These are phyloP conservation scores for Notolabrus celidotus DNA, from an alignment of 2,797 vertebrate genomes.

Conservation along the genomic window DNA sequence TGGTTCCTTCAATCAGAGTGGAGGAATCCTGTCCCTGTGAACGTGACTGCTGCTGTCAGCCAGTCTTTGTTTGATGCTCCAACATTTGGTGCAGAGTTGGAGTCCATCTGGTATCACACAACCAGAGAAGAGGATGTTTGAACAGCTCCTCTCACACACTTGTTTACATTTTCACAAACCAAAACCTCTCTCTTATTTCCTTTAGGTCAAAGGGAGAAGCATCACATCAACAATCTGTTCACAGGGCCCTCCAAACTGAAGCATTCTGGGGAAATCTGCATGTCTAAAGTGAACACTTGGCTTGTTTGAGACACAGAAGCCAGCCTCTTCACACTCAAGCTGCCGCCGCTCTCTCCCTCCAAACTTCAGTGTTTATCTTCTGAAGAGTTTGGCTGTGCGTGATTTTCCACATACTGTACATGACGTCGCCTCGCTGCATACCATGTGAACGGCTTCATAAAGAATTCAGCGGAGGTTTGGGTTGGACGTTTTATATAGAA, in stretches of 20 bases:
- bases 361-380: background rate
- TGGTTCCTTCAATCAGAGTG: too few species aligned
- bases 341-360: background rate
- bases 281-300: background rate
- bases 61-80: too few species aligned
- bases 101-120: too few species aligned
- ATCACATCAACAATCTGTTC: conserved; percentile 13
- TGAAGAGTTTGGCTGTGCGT: background rate
- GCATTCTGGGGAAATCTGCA: conserved; percentile 25
- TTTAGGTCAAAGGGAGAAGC: conserved; percentile 1
- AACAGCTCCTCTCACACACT: background rate
- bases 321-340: background rate
- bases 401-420: conserved; percentile 17
- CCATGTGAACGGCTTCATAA: conserved; percentile 31
- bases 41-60: too few species aligned
- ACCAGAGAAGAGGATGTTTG: too few species aligned
- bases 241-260: conserved; percentile 10
- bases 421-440: conserved; percentile 21
- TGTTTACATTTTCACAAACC: conserved; percentile 19
- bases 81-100: too few species aligned
- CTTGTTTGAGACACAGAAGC: background rate
- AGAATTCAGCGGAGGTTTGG: conserved; percentile 28
- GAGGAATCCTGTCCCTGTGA: too few species aligned
- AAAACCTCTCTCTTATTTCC: conserved; percentile 7
- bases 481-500: conserved; percentile 55